Base-by-base conservation (phyloP, 2,888 invertebrate genomes). In the Pseudanteris insignis region DNA sequence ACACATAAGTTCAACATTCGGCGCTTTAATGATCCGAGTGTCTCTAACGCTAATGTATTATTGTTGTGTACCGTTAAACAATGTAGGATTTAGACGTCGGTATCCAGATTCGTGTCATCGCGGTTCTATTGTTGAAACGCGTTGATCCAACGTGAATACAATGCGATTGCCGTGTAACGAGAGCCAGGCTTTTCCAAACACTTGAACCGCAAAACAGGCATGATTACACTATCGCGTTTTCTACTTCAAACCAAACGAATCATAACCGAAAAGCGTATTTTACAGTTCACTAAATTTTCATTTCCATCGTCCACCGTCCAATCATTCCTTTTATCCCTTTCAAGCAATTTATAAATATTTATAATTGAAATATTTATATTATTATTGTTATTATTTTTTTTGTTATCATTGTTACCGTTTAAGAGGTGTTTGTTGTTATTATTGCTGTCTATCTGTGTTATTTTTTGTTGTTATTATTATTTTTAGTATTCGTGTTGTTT, bases 171-270 rank as follows among this genome's bases (percentile, higher is more conserved):
- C 59, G 36, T 53, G 46, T 59, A 59, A 59, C 59, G 59, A 59
- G 59, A 59, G 51, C 51, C 51, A 40, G 38, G 53, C 59, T 59
- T 59, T 59, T 59, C 59, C 59, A 53, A 59, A 59, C 59, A 59
- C 59, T 59, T 51, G 46, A 51, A 46, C 51, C 59, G 47, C 51
- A 47, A 41, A 53, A 59, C 59, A 53, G 53, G 53, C 46, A 38
- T 41, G 40, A 59, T 59, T 58, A 50, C 41, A 59, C 53, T 38
- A 40, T 47, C 14, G 41, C 46, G 41, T 51, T 53, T 30, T 25
- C 43, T 34, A 40, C 18, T 46, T n/a, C n/a, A 46, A 58, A 48
- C 40, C 34, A 38, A 44, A 58, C 50, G 32, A 58, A 50, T 57
- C 33, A 43, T 44, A 44, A 26, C 38, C 28, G 21, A 38, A 54